phyloP scores from a whole-genome alignment of 2,113 vertebrate species.

The Eira barbara region DNA sequence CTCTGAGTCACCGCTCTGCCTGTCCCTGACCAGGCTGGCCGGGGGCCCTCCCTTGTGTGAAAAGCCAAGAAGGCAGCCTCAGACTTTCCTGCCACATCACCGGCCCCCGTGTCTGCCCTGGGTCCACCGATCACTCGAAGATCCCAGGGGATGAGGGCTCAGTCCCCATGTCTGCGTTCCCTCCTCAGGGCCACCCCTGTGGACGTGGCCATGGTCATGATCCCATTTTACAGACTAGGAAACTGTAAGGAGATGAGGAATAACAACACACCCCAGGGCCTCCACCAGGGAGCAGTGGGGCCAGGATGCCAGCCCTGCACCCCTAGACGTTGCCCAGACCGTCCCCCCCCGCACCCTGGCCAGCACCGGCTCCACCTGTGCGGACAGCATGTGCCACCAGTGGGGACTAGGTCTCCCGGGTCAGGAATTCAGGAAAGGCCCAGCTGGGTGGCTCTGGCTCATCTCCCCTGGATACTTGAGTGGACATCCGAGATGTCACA shows the following conservation, averaged over 20 bases:
- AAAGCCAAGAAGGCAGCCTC: not conserved
- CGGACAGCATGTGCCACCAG: rapidly evolving
- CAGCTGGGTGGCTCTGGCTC: too few species aligned
- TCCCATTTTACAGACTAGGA: not conserved
- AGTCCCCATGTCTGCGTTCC: not conserved
- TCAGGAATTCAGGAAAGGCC: not conserved
- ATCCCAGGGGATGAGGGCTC: not conserved
- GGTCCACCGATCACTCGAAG: not conserved
- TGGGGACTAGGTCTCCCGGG: not conserved
- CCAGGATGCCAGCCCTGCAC: not conserved
- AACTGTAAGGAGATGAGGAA: too few species aligned
- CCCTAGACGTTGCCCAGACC: rapidly evolving
- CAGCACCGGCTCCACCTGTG: rapidly evolving
- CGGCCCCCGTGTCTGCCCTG: not conserved
- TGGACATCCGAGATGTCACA: not conserved
- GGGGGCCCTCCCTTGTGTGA: not conserved
- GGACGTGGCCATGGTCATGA: rapidly evolving
- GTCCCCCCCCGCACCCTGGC: not conserved
- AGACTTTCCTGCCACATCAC: not conserved
- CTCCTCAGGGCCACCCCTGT: not conserved
- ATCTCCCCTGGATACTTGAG: not conserved
- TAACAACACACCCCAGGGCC: too few species aligned
- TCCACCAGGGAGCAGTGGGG: rapidly evolving
- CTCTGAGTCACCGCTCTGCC: not conserved
- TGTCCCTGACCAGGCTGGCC: not conserved